These are phyloP conservation scores for Drosophila paramelanica DNA, from an alignment of 2,888 invertebrate genomes.

Conservation along the genomic window DNA sequence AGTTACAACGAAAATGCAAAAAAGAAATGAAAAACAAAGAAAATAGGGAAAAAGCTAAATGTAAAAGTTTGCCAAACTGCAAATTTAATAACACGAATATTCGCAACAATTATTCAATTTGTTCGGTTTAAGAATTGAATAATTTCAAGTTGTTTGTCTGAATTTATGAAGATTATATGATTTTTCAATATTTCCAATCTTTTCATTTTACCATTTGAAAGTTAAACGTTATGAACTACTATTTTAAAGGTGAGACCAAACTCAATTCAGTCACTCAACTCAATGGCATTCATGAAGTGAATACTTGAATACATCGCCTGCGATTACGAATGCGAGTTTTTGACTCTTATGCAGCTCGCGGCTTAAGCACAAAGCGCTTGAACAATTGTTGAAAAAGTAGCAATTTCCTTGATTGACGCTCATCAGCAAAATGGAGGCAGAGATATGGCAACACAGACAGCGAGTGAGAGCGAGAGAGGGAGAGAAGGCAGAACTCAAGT, in stretches of 20 bases:
- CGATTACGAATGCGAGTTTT: slow-evolving; percentile 32
- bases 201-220: neutral
- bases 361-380: slow-evolving; percentile 62
- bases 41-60: neutral
- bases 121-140: neutral
- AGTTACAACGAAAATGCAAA: no score
- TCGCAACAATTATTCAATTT: slow-evolving; percentile 26
- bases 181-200: neutral
- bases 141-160: no score
- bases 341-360: slow-evolving; percentile 48
- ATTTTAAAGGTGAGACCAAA: slow-evolving; percentile 4
- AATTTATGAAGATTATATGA: no score
- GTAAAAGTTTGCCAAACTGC: slow-evolving; percentile 21
- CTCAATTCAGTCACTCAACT: slow-evolving; percentile 17
- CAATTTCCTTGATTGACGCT: slow-evolving; percentile 79
- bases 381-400: slow-evolving; percentile 77
- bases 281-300: slow-evolving; percentile 21
- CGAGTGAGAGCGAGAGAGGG: neutral
- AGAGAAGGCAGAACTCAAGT: no score
- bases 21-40: neutral
- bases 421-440: slow-evolving; percentile 56
- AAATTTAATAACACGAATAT: slow-evolving; percentile 42
- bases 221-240: neutral
- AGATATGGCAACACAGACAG: no score
- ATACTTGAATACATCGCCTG: slow-evolving; percentile 28